Conservation (phyloP, 2,797 vertebrate genomes). For the Anas georgica region DNA sequence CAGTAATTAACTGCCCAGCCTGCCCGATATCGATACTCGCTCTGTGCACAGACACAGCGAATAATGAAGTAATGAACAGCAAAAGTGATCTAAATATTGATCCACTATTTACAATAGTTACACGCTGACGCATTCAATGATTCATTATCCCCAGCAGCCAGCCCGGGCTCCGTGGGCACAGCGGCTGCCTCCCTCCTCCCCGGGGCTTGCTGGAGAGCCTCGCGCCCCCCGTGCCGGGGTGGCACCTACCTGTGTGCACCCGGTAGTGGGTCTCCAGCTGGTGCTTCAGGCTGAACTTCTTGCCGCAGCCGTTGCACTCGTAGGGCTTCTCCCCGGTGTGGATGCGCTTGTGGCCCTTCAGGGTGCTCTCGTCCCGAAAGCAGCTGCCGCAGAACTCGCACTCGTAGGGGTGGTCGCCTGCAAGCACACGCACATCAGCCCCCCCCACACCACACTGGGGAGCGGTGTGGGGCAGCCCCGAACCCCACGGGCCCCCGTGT, state of each 20-base stretch:
- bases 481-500: too few relatives aligned
- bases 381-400: conserved; percentile 99
- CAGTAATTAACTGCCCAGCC: conserved; percentile 62
- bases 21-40: conserved; percentile 55
- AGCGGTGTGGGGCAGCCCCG: neutral
- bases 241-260: conserved; percentile 90
- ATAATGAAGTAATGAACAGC: conserved; percentile 88
- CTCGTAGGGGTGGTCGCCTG: conserved; percentile 98
- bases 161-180: conserved; percentile 66
- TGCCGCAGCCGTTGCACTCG: conserved; percentile 97
- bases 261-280: conserved; percentile 99
- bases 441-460: neutral
- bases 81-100: conserved; percentile 84
- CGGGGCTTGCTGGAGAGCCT: conserved; percentile 1
- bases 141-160: conserved; percentile 72
- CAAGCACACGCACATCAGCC: neutral
- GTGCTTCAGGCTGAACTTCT: conserved; percentile 99
- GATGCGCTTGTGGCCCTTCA: conserved; percentile 98
- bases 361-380: conserved; percentile 96
- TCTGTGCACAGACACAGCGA: conserved; percentile 75
- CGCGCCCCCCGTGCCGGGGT: too few relatives aligned
- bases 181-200: conserved; percentile 72
- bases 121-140: conserved; percentile 26
- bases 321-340: conserved; percentile 99
- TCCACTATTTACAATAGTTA: conserved; percentile 82